Base-by-base conservation (phyloP, 30 jellyfish, hydroid and myxozoan species). In the Cassiopea xamachana region DNA sequence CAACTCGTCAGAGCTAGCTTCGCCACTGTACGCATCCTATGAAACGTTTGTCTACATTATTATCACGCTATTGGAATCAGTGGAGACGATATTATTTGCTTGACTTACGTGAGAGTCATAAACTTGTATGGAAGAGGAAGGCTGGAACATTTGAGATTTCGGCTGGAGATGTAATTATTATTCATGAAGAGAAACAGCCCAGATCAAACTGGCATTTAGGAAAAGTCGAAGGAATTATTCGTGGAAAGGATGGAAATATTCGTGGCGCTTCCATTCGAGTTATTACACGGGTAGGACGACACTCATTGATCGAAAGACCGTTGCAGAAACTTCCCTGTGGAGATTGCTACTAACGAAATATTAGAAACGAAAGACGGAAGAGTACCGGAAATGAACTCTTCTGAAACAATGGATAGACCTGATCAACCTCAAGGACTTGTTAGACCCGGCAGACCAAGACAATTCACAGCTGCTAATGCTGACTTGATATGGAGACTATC, bases 101-200 rank as follows among this genome's bases (percentile, higher is more conserved):
- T 7, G 62, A 16, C 69, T 17, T 43, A 17, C 50, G 44, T 76
- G 50, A 76, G 46, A 69, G 12, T 76, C 85, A 16, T 49, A 43
- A 76, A 43, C 7, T 49, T 68, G n/a, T 43, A 14, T 27, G 17
- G 68, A 46, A 44, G 27, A 44, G 15, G 13, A 7, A 14, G 2
- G 46, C n/a, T 43, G 27, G 27, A 58, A 7, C 69, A 7, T 58
- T 27, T 6, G 17, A 51, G 1, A 1, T 51, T 1, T 51, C 58
- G n/a, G 18, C 64, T 1, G 90, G 90, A 59, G 90, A 82, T 47
- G 68, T 82, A 14, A 82, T 82, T 70, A 64, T 64, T 19, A 50
- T 82, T 60, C 72, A 12, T 8, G n/a, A n/a, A n/a, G n/a, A n/a
- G n/a, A n/a, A n/a, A n/a, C n/a, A n/a, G n/a, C n/a, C n/a, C n/a